phyloP scores from a whole-genome alignment of 2,888 invertebrate species.

The Limnephilus rhombicus region DNA sequence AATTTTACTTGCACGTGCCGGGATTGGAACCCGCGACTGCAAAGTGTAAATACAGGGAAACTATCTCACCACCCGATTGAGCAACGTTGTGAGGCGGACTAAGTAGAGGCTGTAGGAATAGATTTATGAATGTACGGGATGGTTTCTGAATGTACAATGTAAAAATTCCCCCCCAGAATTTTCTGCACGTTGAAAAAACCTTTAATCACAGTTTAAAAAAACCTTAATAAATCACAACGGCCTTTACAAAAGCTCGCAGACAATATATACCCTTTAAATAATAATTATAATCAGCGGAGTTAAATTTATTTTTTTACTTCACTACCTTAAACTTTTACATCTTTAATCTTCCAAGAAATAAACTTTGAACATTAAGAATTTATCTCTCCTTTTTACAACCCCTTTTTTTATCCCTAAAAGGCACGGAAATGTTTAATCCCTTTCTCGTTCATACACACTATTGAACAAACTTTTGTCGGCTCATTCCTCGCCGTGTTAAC shows the following conservation, averaged over 20 bases:
- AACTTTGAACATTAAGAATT: background rate
- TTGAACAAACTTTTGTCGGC: background rate
- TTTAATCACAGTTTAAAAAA: background rate
- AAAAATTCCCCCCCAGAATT: background rate
- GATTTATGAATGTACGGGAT: too few relatives aligned
- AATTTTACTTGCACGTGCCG: too few relatives aligned
- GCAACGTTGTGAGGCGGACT: too few relatives aligned
- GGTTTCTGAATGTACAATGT: background rate
- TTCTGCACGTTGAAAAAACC: background rate
- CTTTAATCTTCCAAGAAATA: background rate
- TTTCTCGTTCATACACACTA: background rate
- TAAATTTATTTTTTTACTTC: background rate
- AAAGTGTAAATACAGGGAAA: too few relatives aligned
- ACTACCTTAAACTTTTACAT: background rate
- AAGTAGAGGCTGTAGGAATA: too few relatives aligned
- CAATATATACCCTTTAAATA: background rate
- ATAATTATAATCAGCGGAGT: background rate
- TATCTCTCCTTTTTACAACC: background rate
- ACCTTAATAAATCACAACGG: background rate
- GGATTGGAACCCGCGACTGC: too few relatives aligned
- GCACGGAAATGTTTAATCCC: background rate
- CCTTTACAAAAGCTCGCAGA: background rate
- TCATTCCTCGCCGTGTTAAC: background rate
- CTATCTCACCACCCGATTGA: too few relatives aligned
- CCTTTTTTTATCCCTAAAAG: background rate